Conservation (phyloP, 2,797 vertebrate species). For the Hemibagrus guttatus region DNA sequence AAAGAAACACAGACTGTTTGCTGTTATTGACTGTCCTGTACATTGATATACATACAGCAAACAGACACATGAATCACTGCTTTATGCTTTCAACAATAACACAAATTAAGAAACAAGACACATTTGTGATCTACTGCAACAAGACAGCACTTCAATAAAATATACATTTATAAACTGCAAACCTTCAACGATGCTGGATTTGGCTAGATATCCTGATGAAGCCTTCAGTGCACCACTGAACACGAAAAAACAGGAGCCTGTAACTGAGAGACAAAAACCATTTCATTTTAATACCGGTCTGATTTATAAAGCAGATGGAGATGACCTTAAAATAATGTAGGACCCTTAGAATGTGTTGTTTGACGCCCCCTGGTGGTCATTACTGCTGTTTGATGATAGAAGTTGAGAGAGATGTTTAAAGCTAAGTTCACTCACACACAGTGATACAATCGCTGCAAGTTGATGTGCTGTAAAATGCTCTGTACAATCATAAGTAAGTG, state of each 20-base stretch:
- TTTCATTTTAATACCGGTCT: conserved; percentile 13
- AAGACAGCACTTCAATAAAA: neutral
- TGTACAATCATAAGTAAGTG: too few species aligned
- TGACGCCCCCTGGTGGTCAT: conserved; percentile 28
- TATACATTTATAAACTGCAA: conserved; percentile 46
- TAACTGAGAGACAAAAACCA: conserved; percentile 77
- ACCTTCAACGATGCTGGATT: conserved; percentile 99
- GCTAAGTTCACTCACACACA: too few species aligned
- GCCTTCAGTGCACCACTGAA: conserved; percentile 97
- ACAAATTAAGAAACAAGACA: neutral
- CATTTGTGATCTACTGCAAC: neutral
- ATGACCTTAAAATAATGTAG: neutral
- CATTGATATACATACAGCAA: neutral
- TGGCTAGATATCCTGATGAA: conserved; percentile 92
- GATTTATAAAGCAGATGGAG: neutral
- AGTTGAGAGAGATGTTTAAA: neutral
- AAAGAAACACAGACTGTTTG: neutral
- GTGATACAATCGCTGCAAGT: too few species aligned
- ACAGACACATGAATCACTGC: neutral
- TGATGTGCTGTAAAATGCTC: too few species aligned
- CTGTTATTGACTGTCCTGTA: neutral
- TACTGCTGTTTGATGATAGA: neutral
- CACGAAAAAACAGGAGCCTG: conserved; percentile 97
- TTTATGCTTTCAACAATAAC: neutral
- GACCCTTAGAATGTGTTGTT: neutral